Evolutionary conservation across 2,113 vertebrate genomes (phyloP).

Genomic region (Polyodon spathula): DNA sequence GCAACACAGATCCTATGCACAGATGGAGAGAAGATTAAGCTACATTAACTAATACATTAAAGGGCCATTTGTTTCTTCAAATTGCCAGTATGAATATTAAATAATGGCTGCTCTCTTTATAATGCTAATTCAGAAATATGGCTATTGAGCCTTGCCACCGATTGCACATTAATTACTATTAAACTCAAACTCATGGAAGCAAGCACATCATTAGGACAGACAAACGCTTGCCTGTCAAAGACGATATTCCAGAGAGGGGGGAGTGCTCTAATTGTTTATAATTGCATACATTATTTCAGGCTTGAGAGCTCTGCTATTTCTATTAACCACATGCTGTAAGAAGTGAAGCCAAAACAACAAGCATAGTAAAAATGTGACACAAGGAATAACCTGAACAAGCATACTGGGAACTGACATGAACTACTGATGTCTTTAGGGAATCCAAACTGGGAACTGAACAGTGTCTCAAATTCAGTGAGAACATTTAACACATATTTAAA

Average conservation of each 20-base stretch:
- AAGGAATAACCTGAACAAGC: too few relatives aligned
- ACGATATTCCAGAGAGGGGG: slow-evolving; percentile 23
- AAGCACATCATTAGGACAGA: slow-evolving; percentile 19
- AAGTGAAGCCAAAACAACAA: slow-evolving; percentile 10
- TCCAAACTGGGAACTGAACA: too few relatives aligned
- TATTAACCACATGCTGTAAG: too few relatives aligned
- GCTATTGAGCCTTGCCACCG: slow-evolving; percentile 26
- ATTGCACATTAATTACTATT: slow-evolving; percentile 31
- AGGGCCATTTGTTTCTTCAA: slow-evolving; percentile 21
- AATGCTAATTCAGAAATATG: slow-evolving; percentile 33
- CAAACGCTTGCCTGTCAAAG: slow-evolving; percentile 26
- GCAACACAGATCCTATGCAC: not conserved
- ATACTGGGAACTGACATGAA: too few relatives aligned
- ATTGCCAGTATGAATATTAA: slow-evolving; percentile 33
- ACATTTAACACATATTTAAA: too few relatives aligned
- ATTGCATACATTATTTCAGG: not conserved
- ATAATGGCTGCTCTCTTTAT: slow-evolving; percentile 29
- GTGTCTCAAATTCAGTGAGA: too few relatives aligned
- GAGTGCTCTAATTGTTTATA: not conserved
- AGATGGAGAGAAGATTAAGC: slow-evolving; percentile 22
- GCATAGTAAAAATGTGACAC: slow-evolving; percentile 13
- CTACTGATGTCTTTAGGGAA: too few relatives aligned
- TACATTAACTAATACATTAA: slow-evolving; percentile 31
- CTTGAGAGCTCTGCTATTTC: too few relatives aligned
- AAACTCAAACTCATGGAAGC: slow-evolving; percentile 30